phyloP scores from a whole-genome alignment of 2,888 invertebrate genomes.

The Keiferia lycopersicella region DNA sequence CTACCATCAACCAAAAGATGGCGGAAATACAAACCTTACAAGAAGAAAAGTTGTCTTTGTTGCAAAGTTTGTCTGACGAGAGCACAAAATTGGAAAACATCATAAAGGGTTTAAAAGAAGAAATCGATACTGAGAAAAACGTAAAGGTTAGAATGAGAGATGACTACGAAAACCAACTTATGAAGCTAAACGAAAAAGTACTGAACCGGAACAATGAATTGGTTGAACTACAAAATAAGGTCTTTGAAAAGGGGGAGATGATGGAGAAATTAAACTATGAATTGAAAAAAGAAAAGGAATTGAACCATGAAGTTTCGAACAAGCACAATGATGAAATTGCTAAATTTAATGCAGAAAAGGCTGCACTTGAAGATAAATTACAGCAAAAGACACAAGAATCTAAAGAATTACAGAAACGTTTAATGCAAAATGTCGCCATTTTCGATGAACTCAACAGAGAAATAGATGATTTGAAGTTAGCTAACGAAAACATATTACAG shows the following conservation, averaged over 20 bases:
- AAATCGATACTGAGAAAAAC: slow-evolving; percentile 54
- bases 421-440: slow-evolving; percentile 42
- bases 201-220: slow-evolving; percentile 34
- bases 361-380: slow-evolving; percentile 44
- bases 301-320: slow-evolving; percentile 44
- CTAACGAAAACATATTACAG: slow-evolving; percentile 42
- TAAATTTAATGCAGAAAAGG: slow-evolving; percentile 43
- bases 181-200: slow-evolving; percentile 33
- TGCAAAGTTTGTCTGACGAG: slow-evolving; percentile 62
- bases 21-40: slow-evolving; percentile 63
- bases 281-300: slow-evolving; percentile 55
- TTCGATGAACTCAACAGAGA: slow-evolving; percentile 51
- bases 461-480: slow-evolving; percentile 44
- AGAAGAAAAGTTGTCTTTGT: slow-evolving; percentile 63
- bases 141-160: slow-evolving; percentile 32
- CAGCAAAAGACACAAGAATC: slow-evolving; percentile 49
- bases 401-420: slow-evolving; percentile 43
- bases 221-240: slow-evolving; percentile 35
- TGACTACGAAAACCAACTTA: slow-evolving; percentile 30
- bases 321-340: slow-evolving; percentile 49
- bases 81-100: slow-evolving; percentile 55
- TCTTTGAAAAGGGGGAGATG: slow-evolving; percentile 30
- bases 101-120: slow-evolving; percentile 51
- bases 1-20: slow-evolving; percentile 56
- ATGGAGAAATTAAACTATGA: slow-evolving; percentile 48